Conservation (phyloP, 2,113 vertebrate species). For the Actinemys pallida region DNA sequence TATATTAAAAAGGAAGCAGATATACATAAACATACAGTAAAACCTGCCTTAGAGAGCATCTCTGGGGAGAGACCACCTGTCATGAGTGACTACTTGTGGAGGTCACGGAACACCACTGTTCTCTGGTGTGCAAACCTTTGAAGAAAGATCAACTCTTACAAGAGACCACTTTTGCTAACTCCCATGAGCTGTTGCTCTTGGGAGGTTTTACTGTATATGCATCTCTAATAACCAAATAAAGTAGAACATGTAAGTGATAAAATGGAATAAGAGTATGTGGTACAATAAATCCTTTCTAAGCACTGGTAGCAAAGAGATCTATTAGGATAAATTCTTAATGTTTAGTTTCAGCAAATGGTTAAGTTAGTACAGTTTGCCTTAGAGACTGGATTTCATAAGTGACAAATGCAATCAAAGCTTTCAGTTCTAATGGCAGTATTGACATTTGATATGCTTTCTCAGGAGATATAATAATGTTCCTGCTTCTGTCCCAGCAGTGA, state of each 20-base stretch:
- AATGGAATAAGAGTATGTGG: not conserved
- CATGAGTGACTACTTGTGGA: too few species aligned
- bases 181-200: too few species aligned
- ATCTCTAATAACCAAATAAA: too few species aligned
- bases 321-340: not conserved
- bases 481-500: not conserved
- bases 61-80: too few species aligned
- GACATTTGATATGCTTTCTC: not conserved
- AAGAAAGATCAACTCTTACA: too few species aligned
- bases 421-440: not conserved
- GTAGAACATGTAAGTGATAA: not conserved
- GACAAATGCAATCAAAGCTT: not conserved
- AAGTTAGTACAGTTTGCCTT: not conserved
- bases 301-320: not conserved
- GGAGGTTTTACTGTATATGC: not conserved
- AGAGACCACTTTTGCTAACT: too few species aligned
- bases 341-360: not conserved
- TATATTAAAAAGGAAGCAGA: not conserved
- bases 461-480: not conserved
- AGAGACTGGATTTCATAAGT: not conserved
- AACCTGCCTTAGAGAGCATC: too few species aligned
- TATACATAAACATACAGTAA: not conserved
- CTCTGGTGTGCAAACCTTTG: too few species aligned
- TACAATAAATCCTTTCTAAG: not conserved
- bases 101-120: too few species aligned